phyloP scores from a whole-genome alignment of 2,888 invertebrate species.

The Petrolisthes cinctipes region DNA sequence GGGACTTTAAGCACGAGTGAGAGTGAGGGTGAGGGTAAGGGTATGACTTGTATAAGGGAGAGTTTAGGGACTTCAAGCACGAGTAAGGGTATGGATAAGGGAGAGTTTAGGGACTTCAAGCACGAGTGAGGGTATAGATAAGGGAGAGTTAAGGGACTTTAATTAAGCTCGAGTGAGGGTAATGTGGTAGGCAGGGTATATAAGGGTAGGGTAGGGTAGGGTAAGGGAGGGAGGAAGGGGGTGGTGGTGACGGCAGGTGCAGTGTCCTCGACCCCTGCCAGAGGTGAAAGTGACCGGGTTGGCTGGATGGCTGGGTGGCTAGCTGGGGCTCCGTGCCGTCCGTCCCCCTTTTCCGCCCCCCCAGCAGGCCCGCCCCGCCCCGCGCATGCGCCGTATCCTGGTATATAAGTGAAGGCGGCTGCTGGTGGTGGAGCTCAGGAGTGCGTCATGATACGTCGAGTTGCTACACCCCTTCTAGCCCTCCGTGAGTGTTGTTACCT shows the following conservation, averaged over 20 bases:
- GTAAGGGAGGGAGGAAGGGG: background rate
- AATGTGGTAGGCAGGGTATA: background rate
- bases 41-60: too few species aligned
- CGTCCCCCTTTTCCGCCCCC: slow-evolving; percentile 10
- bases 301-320: background rate
- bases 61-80: too few species aligned
- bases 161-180: background rate
- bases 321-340: slow-evolving; percentile 29
- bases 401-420: slow-evolving; percentile 47
- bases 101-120: background rate
- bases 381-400: slow-evolving; percentile 46
- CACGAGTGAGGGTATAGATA: background rate
- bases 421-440: slow-evolving; percentile 49
- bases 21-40: background rate
- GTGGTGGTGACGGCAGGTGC: slow-evolving; percentile 13
- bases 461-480: slow-evolving; percentile 47
- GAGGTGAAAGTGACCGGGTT: slow-evolving; percentile 53
- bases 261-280: slow-evolving; percentile 50
- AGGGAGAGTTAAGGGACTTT: background rate
- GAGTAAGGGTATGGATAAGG: background rate
- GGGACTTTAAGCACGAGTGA: background rate
- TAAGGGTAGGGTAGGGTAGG: background rate
- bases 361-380: slow-evolving; percentile 9
- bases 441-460: slow-evolving; percentile 56
- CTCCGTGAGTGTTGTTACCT: slow-evolving; percentile 48